Evolutionary conservation across 2,888 invertebrate genomes (phyloP).

Genomic region (Julus scanicus): DNA sequence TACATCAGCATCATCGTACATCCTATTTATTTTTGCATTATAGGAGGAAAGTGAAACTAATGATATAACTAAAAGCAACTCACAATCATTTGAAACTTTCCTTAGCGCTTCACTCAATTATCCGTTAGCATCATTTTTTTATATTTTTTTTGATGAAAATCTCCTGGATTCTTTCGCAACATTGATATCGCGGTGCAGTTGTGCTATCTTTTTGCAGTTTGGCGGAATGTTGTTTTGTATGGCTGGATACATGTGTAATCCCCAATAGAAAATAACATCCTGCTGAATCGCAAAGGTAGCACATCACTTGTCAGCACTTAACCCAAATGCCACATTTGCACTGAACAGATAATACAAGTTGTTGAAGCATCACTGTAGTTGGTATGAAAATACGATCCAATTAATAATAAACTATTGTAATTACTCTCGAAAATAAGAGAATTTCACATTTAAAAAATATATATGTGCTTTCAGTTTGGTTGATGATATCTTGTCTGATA

Average conservation of each 20-base stretch:
- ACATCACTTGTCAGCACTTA: background rate
- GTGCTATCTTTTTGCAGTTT: background rate
- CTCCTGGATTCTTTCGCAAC: background rate
- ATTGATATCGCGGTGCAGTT: too few relatives aligned
- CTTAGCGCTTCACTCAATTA: background rate
- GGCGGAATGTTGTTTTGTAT: too few relatives aligned
- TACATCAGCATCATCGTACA: background rate
- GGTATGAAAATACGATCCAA: background rate
- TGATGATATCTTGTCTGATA: background rate
- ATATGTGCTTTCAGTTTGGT: background rate
- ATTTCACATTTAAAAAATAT: background rate
- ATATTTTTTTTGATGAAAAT: background rate
- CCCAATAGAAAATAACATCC: background rate
- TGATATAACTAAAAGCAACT: background rate
- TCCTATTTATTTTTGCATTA: constrained; percentile 16
- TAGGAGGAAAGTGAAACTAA: background rate
- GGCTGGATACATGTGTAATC: too few relatives aligned
- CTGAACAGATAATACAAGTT: background rate
- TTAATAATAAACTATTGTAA: background rate
- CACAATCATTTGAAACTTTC: constrained; percentile 7
- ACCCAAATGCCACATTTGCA: background rate
- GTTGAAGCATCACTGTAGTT: background rate
- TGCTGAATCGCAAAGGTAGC: too few relatives aligned
- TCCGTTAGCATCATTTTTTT: background rate
- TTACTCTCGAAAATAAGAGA: background rate